phyloP scores from a whole-genome alignment of 2,888 invertebrate genomes.

The Chrysolina oricalcia region DNA sequence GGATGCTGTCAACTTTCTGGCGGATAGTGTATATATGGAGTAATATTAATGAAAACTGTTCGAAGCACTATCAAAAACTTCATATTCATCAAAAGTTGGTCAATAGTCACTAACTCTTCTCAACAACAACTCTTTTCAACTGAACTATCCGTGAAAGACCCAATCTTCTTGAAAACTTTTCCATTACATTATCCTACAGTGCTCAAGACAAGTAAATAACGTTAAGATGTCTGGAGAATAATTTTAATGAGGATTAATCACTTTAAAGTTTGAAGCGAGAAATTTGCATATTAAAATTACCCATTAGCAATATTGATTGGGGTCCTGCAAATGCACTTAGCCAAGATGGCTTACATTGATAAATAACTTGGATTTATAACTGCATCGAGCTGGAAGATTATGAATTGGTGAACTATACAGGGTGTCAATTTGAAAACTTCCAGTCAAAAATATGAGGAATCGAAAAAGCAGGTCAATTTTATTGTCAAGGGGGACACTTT shows the following conservation, averaged over 20 bases:
- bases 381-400: not conserved
- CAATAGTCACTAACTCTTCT: too few relatives aligned
- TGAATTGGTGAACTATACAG: not conserved
- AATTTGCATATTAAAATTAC: constrained; percentile 1
- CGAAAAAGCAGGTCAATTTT: too few relatives aligned
- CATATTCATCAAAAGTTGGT: too few relatives aligned
- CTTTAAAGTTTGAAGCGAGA: not conserved
- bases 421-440: too few relatives aligned
- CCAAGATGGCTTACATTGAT: not conserved
- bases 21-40: too few relatives aligned
- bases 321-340: not conserved
- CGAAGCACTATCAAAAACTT: too few relatives aligned
- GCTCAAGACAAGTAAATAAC: not conserved
- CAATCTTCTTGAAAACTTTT: not conserved
- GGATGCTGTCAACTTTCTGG: too few relatives aligned
- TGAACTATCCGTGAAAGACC: not conserved
- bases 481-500: too few relatives aligned
- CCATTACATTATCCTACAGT: not conserved
- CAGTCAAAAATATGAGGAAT: too few relatives aligned
- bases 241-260: not conserved
- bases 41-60: too few relatives aligned
- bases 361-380: not conserved
- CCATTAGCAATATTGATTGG: constrained; percentile 2
- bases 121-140: too few relatives aligned
- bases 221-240: not conserved